Evolutionary conservation across 2,113 vertebrate species (phyloP).

Genomic region (Australoheros scitulus): DNA sequence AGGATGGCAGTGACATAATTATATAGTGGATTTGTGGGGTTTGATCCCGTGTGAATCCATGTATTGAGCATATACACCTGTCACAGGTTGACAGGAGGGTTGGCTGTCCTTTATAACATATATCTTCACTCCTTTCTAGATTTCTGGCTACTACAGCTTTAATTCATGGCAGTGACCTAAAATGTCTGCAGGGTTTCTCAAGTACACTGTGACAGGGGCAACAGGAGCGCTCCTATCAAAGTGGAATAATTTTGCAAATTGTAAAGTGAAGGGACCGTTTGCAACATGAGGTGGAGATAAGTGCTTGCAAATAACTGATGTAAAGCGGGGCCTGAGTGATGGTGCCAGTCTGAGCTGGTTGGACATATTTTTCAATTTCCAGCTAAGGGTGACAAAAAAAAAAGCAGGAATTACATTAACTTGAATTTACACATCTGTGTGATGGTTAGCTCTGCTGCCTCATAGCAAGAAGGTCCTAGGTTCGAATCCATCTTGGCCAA

Average conservation of each 20-base stretch:
- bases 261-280: neutral
- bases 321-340: too few species aligned
- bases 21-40: neutral
- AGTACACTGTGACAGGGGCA: neutral
- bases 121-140: neutral
- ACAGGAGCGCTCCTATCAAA: too few species aligned
- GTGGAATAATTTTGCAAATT: too few species aligned
- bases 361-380: neutral
- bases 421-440: neutral
- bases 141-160: neutral
- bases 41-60: neutral
- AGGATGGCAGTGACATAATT: neutral
- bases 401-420: neutral
- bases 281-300: neutral
- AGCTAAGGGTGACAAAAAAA: neutral
- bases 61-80: neutral
- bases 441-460: neutral
- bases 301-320: neutral
- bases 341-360: too few species aligned
- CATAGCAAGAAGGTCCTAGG: neutral
- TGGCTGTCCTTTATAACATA: neutral
- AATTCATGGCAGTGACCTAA: too few species aligned
- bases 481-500: too few species aligned
- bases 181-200: neutral
- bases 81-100: neutral